Conservation (phyloP, 2,113 vertebrate genomes). For the Megalops atlanticus region DNA sequence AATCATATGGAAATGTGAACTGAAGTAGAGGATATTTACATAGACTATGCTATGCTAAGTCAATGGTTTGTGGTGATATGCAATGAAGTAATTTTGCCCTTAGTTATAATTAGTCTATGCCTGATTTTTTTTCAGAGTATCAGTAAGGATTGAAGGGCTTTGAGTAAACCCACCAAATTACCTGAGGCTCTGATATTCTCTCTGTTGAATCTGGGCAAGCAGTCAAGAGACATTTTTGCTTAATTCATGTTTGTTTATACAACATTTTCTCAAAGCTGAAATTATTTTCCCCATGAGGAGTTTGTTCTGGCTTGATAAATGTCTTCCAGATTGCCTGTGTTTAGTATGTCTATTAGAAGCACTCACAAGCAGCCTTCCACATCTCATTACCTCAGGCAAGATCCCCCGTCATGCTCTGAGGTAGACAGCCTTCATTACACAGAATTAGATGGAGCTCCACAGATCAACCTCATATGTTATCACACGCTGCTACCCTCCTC, state of each 20-base stretch:
- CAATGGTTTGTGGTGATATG: not conserved
- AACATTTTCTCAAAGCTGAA: constrained; percentile 42
- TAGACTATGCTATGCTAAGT: not conserved
- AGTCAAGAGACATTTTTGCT: not conserved
- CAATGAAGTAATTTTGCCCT: not conserved
- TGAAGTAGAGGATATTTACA: no score
- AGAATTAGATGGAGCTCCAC: constrained; percentile 63
- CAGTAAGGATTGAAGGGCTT: not conserved
- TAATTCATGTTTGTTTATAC: constrained; percentile 20
- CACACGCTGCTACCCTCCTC: constrained; percentile 57
- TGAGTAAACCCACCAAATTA: constrained; percentile 16
- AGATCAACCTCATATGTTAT: constrained; percentile 60
- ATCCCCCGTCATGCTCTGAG: constrained; percentile 54
- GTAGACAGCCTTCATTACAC: constrained; percentile 64
- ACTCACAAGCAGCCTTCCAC: constrained; percentile 48
- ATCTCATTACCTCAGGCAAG: constrained; percentile 57
- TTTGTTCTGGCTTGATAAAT: constrained; percentile 36
- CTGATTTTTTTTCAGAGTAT: not conserved
- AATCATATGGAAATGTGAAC: not conserved
- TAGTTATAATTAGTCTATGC: not conserved
- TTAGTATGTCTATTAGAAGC: constrained; percentile 47
- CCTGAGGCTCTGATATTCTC: constrained; percentile 7
- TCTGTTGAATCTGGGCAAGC: not conserved
- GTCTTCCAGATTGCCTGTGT: constrained; percentile 28
- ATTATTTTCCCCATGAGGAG: constrained; percentile 13